Evolutionary conservation across 2,888 invertebrate species (phyloP).

Genomic region (Heliothis peltigera): DNA sequence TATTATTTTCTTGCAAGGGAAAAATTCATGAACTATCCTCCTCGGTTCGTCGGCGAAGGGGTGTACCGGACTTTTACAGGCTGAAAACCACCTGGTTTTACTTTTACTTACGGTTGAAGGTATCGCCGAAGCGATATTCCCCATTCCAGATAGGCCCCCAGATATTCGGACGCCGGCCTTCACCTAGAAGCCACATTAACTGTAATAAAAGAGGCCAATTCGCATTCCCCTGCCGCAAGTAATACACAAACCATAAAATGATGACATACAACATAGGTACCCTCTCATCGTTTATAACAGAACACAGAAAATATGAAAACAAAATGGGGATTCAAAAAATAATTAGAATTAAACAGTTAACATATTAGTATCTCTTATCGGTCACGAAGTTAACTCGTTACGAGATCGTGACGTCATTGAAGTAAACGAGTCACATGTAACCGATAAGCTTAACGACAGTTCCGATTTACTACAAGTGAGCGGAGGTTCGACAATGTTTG

Average conservation of each 20-base stretch:
- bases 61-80: too few relatives aligned
- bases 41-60: too few relatives aligned
- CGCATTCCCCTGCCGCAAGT: too few relatives aligned
- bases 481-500: constrained; percentile 67
- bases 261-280: constrained; percentile 20
- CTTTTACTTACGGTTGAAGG: too few relatives aligned
- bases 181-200: too few relatives aligned
- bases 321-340: constrained; percentile 51
- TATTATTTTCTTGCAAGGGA: too few relatives aligned
- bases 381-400: constrained; percentile 70
- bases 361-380: constrained; percentile 63
- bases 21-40: too few relatives aligned
- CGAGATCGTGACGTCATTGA: constrained; percentile 66
- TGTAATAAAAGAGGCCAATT: too few relatives aligned
- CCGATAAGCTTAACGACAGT: constrained; percentile 78
- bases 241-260: constrained; percentile 40
- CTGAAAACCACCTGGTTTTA: too few relatives aligned
- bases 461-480: constrained; percentile 70
- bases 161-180: too few relatives aligned
- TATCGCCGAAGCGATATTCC: too few relatives aligned
- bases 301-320: constrained; percentile 36
- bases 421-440: constrained; percentile 69
- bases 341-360: constrained; percentile 60
- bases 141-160: too few relatives aligned
- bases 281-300: constrained; percentile 55